Conservation (phyloP, 2,113 vertebrate genomes). For the Gavia stellata region DNA sequence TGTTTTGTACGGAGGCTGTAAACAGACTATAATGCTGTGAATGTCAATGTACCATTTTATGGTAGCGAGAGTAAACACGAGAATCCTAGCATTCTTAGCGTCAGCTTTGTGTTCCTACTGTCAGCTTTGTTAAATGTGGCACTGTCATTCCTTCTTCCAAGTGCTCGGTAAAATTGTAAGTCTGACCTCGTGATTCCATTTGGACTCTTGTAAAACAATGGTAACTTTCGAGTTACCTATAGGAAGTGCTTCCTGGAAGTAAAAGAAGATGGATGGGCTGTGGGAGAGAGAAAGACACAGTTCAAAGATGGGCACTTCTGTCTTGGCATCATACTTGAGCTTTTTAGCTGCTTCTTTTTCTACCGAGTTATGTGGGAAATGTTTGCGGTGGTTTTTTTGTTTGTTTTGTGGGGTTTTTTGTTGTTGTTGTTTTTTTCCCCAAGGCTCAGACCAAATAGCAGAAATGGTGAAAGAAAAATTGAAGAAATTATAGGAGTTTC, state of each 20-base stretch:
- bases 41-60: background rate
- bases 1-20: background rate
- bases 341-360: background rate
- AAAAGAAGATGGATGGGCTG: background rate
- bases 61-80: background rate
- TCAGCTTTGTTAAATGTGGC: background rate
- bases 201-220: background rate
- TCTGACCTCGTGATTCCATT: background rate
- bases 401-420: too few relatives aligned
- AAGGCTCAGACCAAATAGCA: background rate
- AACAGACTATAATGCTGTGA: background rate
- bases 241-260: background rate
- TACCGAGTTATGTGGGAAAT: background rate
- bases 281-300: background rate
- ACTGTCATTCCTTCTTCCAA: background rate
- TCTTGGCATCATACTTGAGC: background rate
- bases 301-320: background rate
- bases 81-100: background rate
- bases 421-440: too few relatives aligned
- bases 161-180: background rate
- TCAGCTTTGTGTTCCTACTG: background rate
- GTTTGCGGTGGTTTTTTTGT: too few relatives aligned
- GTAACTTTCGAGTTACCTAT: background rate
- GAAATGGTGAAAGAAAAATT: background rate
- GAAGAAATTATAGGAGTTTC: background rate